phyloP scores from a whole-genome alignment of 64 coral and sea anemone species.

The Exaiptasia diaphana region DNA sequence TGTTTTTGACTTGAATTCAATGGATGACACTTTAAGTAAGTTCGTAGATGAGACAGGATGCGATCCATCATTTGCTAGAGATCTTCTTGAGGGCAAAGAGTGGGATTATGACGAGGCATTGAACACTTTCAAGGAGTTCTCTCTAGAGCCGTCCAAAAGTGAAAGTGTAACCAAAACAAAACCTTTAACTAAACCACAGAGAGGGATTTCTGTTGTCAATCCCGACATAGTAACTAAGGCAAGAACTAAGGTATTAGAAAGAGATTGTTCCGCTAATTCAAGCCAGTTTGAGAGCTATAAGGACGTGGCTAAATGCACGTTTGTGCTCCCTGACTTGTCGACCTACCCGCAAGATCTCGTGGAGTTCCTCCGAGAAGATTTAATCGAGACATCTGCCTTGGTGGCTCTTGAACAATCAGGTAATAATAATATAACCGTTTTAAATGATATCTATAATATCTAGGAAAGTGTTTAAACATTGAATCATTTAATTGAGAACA shows the following conservation, averaged over 20 bases:
- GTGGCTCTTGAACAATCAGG: constrained; percentile 90
- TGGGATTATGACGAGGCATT: constrained; percentile 72
- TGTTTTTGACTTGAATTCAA: constrained; percentile 9
- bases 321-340: constrained; percentile 82
- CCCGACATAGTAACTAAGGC: constrained; percentile 80
- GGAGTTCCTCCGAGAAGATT: constrained; percentile 78
- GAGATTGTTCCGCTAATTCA: constrained; percentile 45
- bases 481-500: too few species aligned
- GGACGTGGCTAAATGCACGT: constrained; percentile 78
- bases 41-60: constrained; percentile 79
- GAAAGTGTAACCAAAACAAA: background rate
- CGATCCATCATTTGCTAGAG: constrained; percentile 68
- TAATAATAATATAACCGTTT: background rate
- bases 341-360: constrained; percentile 60
- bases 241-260: constrained; percentile 63
- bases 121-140: constrained; percentile 58
- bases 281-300: constrained; percentile 73
- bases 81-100: constrained; percentile 56
- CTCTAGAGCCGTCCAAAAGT: constrained; percentile 33
- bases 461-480: too few species aligned
- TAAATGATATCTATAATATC: background rate
- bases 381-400: constrained; percentile 85
- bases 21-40: constrained; percentile 65
- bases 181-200: constrained; percentile 32
- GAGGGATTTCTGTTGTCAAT: constrained; percentile 89